Conservation (phyloP, 2,888 invertebrate species). For the Drosophila nigricruria region DNA sequence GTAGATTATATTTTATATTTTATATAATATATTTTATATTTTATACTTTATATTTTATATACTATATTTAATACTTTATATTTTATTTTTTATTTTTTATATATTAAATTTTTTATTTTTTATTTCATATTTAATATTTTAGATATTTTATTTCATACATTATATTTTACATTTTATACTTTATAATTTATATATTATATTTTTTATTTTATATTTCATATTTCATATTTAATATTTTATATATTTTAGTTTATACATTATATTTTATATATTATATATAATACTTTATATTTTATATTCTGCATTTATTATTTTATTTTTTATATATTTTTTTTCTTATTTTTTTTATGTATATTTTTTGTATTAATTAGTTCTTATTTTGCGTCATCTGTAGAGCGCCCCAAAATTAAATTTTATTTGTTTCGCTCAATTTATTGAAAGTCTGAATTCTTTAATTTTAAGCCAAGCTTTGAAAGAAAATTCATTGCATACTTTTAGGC, state of each 20-base stretch:
- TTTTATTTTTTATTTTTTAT: background rate
- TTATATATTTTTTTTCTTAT: background rate
- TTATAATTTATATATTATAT: background rate
- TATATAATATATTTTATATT: background rate
- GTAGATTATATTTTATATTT: background rate
- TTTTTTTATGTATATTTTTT: no score
- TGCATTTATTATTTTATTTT: background rate
- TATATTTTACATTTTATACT: background rate
- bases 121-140: background rate
- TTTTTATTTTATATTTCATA: background rate
- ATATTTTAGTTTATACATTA: background rate
- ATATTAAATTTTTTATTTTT: background rate
- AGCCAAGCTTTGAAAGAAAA: background rate
- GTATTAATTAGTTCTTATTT: no score
- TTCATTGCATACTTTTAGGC: background rate
- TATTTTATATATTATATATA: background rate
- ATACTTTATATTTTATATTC: background rate
- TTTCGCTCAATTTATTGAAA: no score
- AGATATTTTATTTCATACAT: background rate
- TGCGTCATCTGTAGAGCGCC: no score
- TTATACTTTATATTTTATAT: background rate
- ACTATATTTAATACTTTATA: background rate
- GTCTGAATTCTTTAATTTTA: background rate
- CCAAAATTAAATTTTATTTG: no score
- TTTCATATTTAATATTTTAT: background rate